Percentiles rank a stretch among this genome's conserved stretches.
Evolutionary conservation across 2,888 invertebrate genomes (phyloP).

Genomic region (Acleris emargana): DNA sequence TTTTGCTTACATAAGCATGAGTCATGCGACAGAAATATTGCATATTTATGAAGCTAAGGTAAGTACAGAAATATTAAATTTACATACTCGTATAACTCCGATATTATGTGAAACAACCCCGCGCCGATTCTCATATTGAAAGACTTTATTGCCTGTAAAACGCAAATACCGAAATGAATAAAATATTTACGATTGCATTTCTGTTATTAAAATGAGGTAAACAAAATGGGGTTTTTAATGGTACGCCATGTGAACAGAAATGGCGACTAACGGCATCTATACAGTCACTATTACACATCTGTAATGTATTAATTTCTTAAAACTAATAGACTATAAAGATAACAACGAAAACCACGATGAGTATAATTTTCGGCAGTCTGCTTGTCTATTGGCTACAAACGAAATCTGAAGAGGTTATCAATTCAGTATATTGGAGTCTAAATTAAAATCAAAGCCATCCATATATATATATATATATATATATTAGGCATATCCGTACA

Average conservation of each 20-base stretch:
- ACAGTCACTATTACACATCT: no score
- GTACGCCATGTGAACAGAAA: neutral
- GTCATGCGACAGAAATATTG: constrained; percentile 33
- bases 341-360: no score
- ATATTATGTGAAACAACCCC: constrained; percentile 25
- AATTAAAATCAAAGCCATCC: no score
- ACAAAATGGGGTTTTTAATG: constrained; percentile 1
- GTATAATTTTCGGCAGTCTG: no score
- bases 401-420: no score
- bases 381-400: no score
- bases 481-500: no score
- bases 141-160: constrained; percentile 28
- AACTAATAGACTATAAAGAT: no score
- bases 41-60: constrained; percentile 34
- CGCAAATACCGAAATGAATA: constrained; percentile 13
- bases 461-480: no score
- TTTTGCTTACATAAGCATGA: constrained; percentile 34
- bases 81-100: constrained; percentile 28
- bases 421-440: no score
- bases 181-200: constrained; percentile 20
- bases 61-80: constrained; percentile 20
- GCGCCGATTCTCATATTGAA: constrained; percentile 17
- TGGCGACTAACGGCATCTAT: no score
- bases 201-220: neutral
- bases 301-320: no score